These are phyloP conservation scores for Tyria jacobaeae DNA, from an alignment of 2,888 invertebrate genomes.

Conservation along the genomic window DNA sequence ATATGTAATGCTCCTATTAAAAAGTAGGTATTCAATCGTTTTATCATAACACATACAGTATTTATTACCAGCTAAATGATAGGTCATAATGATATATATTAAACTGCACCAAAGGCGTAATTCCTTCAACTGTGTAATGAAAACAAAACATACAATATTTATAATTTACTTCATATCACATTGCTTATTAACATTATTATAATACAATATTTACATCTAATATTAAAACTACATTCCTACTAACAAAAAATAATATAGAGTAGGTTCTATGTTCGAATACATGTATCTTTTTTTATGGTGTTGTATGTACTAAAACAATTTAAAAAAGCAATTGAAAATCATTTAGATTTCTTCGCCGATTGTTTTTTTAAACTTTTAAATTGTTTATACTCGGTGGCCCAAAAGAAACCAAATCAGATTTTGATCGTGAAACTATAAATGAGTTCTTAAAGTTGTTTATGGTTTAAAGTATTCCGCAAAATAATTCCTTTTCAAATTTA, in stretches of 20 bases:
- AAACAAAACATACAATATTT: slow-evolving; percentile 11
- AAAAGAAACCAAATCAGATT: too few species aligned
- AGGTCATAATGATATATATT: not conserved
- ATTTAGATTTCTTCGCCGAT: too few species aligned
- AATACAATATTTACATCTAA: slow-evolving; percentile 40
- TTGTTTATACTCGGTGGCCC: too few species aligned
- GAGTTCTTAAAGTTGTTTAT: too few species aligned
- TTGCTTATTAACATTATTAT: slow-evolving; percentile 31
- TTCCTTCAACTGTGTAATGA: not conserved
- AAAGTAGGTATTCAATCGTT: not conserved
- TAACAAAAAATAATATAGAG: not conserved
- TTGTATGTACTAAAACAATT: too few species aligned
- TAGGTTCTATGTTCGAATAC: too few species aligned
- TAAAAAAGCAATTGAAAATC: too few species aligned
- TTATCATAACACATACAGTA: slow-evolving; percentile 1
- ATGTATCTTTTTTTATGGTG: too few species aligned
- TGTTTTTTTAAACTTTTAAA: too few species aligned
- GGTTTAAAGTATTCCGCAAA: too few species aligned
- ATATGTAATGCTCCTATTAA: not conserved
- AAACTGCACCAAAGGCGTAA: not conserved
- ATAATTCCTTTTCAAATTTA: too few species aligned
- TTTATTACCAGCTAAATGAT: not conserved
- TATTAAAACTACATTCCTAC: slow-evolving; percentile 9
- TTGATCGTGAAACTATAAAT: too few species aligned
- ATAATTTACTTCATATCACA: slow-evolving; percentile 42